These are phyloP conservation scores for Carabus problematicus DNA, from an alignment of 2,888 invertebrate genomes.

Conservation along the genomic window DNA sequence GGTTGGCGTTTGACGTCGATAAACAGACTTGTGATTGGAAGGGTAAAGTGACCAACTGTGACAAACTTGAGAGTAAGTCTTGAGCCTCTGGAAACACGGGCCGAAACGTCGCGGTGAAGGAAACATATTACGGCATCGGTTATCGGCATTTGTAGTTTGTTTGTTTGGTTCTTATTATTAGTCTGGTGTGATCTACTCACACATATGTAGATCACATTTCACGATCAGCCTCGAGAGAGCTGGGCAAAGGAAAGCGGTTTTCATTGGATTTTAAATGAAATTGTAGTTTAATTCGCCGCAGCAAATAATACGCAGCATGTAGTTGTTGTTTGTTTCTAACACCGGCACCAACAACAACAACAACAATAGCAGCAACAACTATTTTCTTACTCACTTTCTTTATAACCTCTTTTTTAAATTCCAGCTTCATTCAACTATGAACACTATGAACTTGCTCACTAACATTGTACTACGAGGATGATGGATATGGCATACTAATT, in stretches of 20 bases:
- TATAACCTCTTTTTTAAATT: background rate
- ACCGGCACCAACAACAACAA: no score
- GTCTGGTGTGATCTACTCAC: background rate
- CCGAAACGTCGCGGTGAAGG: conserved; percentile 50
- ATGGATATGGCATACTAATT: no score
- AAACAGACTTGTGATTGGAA: conserved; percentile 99
- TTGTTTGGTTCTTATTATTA: conserved; percentile 20
- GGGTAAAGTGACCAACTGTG: conserved; percentile 96
- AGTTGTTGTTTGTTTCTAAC: no score
- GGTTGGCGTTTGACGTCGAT: conserved; percentile 96
- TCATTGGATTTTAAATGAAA: conserved; percentile 2
- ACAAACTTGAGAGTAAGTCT: conserved; percentile 95
- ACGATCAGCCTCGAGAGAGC: background rate
- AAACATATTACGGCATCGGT: conserved; percentile 42
- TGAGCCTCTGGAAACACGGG: conserved; percentile 50
- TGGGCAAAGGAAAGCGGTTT: conserved; percentile 9
- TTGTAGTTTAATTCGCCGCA: conserved; percentile 16
- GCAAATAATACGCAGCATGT: conserved; percentile 13
- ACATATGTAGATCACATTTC: no score
- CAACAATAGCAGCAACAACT: no score
- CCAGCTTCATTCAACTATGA: background rate
- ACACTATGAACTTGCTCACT: background rate
- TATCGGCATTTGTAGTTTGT: conserved; percentile 42
- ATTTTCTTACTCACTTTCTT: background rate
- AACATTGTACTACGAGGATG: no score